Base-by-base conservation (phyloP, 1,140 invertebrate genomes). In the Cherax destructor region DNA sequence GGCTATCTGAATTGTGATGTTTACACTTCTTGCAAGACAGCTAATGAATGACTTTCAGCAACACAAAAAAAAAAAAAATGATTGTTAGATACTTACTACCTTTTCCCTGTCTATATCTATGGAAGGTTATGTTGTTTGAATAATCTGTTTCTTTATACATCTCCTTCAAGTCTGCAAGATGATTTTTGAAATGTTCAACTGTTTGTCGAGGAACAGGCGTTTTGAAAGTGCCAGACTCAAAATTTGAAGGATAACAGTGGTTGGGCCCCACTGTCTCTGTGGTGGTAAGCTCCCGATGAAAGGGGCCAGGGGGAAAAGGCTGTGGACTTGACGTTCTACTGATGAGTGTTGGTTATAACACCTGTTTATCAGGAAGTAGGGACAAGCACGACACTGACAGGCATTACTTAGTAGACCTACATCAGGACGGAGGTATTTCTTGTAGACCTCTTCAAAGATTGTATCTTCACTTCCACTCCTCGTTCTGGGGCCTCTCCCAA, bases 361-460 rank as follows among this genome's bases (percentile, higher is more conserved):
- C 49, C 41, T 61, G n/a, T 49, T 59, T 18, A 52, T 49, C 24
- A 87, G 18, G 24, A 87, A 87, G 16, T 59, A 87, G 0, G 85
- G 85, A 69, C 85, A 87, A 74, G 21, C 74, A 18, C 49, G 74
- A 47, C 74, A 50, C 52, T 79, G 85, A 59, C 85, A 87, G 41
- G 85, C 85, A 61, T 87, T 87, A 11, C 65, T 30, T 0, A 87
- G 9, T 10, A 87, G 74, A 18, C 85, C 85, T 41, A 85, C 30
- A 85, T 50, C 30, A 49, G 85, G 52, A 6, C 85, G 72, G n/a
- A n/a, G n/a, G 56, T 78, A 87, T 59, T 52, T 50, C 30, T 49
- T 52, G 52, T 87, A 87, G 11, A 87, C 85, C 24, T 79, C 52
- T 50, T 87, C 76, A 41, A 87, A 87, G 24, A 50, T 87, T 2